Evolutionary conservation across 2,888 invertebrate species (phyloP), one percentile per base, ranked within the genome.

Genomic region (Unio pictorum): DNA sequence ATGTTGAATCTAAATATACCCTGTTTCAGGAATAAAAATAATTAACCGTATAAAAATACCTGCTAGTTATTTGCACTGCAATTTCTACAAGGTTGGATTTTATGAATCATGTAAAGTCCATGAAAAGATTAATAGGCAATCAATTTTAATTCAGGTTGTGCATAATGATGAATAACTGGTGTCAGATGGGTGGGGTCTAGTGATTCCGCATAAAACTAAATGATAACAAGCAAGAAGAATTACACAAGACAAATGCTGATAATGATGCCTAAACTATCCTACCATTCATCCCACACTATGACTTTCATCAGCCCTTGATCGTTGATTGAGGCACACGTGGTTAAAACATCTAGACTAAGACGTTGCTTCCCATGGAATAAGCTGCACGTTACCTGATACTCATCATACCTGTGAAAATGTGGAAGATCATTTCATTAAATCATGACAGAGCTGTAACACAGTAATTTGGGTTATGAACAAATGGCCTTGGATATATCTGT

Each of bases 231-330:
- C 3, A 15, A 15, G 45, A 45, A 45, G 45, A 58, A 58, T n/a
- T 58, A 23, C 58, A 23, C 20, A 11, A 26, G 26, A 58, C 11
- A 58, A 58, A 58, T 58, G 8, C 17, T 8, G 17, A 26, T 3
- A 58, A 58, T 58, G 8, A 58, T 11, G 58, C 58, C n/a, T 1
- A 17, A n/a, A 45, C 45, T 3, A 15, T 80, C 92, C 91, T 85
- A 95, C 95, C 96, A 96, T 67, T 94, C 93, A 88, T 97, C 95
- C 90, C 97, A 97, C 81, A 95, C 93, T 69, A 97, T 93, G 80
- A 95, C 93, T 0, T 95, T 93, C 90, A 96, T 95, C 87, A 96
- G 94, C 3, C 94, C 94, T 0, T 92, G 92, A 62, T 92, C 92
- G 80, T 94, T 93, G 69, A 93, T 92, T 2, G 94, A 94, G 72